These are phyloP conservation scores for Galeopsomyia nigrocyanea DNA, from an alignment of 2,888 invertebrate species.

Conservation along the genomic window DNA sequence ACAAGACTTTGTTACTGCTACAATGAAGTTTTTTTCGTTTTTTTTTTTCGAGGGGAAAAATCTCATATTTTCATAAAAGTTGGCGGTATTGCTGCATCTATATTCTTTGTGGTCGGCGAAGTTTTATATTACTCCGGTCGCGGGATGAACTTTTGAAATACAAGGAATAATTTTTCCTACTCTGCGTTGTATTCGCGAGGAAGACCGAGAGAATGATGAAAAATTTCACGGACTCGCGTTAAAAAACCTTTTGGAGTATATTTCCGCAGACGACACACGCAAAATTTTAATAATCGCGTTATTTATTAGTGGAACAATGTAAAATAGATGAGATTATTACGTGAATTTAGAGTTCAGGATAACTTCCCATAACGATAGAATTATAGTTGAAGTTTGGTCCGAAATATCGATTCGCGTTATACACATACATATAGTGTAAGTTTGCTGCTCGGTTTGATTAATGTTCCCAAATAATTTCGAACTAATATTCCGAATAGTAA, in stretches of 20 bases:
- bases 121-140: background rate
- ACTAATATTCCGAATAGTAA: too few species aligned
- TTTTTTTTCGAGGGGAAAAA: background rate
- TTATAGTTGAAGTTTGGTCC: too few species aligned
- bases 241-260: background rate
- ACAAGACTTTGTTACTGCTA: too few species aligned
- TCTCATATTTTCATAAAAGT: conserved; percentile 17
- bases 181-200: background rate
- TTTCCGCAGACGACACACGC: background rate
- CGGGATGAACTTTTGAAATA: conserved; percentile 26
- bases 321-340: too few species aligned
- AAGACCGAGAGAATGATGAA: background rate
- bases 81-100: conserved; percentile 1
- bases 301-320: background rate
- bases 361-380: too few species aligned
- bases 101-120: background rate
- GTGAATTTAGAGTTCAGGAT: too few species aligned
- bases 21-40: too few species aligned
- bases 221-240: background rate
- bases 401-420: too few species aligned
- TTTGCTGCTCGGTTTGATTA: too few species aligned
- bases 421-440: too few species aligned
- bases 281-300: background rate
- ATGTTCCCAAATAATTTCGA: too few species aligned
- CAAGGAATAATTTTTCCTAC: conserved; percentile 18